phyloP scores from a whole-genome alignment of 2,797 vertebrate species.

The Poecilia wingei region DNA sequence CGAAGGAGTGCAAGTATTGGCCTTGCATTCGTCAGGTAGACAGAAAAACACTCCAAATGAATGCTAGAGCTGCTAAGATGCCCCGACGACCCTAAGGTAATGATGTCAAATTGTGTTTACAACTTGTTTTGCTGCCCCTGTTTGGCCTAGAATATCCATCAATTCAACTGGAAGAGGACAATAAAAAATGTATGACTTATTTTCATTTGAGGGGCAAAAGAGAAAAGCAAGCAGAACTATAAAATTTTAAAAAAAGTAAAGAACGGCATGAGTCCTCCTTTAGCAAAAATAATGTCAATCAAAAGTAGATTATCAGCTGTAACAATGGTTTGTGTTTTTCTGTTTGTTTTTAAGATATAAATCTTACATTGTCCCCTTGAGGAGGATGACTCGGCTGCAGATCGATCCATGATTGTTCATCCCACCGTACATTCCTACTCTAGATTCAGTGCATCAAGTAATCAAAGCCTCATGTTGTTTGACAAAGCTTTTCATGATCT shows the following conservation, averaged over 20 bases:
- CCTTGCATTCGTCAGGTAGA: conserved; percentile 21
- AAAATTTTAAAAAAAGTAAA: neutral
- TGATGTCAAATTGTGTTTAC: conserved; percentile 40
- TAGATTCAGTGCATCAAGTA: conserved; percentile 12
- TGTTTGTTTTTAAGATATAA: conserved; percentile 2
- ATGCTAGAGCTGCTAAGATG: conserved; percentile 16
- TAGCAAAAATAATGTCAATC: neutral
- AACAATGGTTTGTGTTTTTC: conserved; percentile 7
- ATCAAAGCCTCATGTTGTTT: conserved; percentile 12
- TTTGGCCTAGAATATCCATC: conserved; percentile 27
- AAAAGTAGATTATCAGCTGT: conserved; percentile 12
- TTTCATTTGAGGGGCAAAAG: neutral
- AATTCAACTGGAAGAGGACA: conserved; percentile 8
- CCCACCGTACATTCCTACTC: neutral
- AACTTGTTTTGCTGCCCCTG: conserved; percentile 7
- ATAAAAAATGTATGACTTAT: conserved; percentile 4
- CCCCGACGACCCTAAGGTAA: conserved; percentile 22
- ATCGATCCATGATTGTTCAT: neutral
- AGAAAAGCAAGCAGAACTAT: neutral
- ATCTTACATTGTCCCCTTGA: neutral
- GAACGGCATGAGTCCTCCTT: neutral
- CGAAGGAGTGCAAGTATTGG: conserved; percentile 13
- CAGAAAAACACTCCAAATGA: conserved; percentile 17
- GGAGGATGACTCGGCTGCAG: neutral
- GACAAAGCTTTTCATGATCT: conserved; percentile 14